Evolutionary conservation across 1,140 invertebrate species (phyloP).

Genomic region (Drosophila teissieri): DNA sequence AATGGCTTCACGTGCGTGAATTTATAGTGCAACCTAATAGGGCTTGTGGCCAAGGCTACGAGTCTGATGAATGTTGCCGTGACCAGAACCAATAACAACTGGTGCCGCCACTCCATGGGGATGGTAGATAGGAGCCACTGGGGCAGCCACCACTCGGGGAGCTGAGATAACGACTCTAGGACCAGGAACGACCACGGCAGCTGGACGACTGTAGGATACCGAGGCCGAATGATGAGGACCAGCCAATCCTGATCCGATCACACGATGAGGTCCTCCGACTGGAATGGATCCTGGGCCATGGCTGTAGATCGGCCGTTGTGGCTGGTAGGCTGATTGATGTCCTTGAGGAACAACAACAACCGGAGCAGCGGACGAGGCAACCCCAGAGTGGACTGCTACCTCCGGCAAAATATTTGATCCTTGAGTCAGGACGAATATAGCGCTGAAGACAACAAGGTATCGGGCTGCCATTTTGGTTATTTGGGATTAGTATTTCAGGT

Average conservation of each 20-base stretch:
- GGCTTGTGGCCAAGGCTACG: slow-evolving; percentile 12
- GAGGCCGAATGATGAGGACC: not conserved
- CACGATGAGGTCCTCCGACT: not conserved
- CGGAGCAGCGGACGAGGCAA: not conserved
- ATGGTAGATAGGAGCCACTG: slow-evolving; percentile 3
- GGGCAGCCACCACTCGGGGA: slow-evolving; percentile 5
- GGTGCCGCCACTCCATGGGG: not conserved
- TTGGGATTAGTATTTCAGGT: slow-evolving; percentile 1
- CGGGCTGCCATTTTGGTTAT: slow-evolving; percentile 16
- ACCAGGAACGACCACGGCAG: slow-evolving; percentile 13
- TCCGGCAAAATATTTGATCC: slow-evolving; percentile 1
- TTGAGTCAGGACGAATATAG: slow-evolving; percentile 9
- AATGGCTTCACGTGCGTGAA: no score
- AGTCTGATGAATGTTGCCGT: slow-evolving; percentile 7
- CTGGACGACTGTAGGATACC: not conserved
- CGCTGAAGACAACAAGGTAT: slow-evolving; percentile 10
- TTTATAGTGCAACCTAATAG: not conserved
- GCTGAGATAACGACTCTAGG: not conserved
- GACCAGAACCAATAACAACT: slow-evolving; percentile 1
- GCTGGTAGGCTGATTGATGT: not conserved
- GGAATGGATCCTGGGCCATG: slow-evolving; percentile 11
- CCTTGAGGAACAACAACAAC: slow-evolving; percentile 11
- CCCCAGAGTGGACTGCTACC: slow-evolving; percentile 8
- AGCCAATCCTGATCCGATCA: slow-evolving; percentile 1
- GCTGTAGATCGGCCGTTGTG: slow-evolving; percentile 1